A percentile compares a stretch with the other conserved stretches of the same genome.
Conservation (phyloP, 2,113 vertebrate genomes). For the Epinephelus moara region DNA sequence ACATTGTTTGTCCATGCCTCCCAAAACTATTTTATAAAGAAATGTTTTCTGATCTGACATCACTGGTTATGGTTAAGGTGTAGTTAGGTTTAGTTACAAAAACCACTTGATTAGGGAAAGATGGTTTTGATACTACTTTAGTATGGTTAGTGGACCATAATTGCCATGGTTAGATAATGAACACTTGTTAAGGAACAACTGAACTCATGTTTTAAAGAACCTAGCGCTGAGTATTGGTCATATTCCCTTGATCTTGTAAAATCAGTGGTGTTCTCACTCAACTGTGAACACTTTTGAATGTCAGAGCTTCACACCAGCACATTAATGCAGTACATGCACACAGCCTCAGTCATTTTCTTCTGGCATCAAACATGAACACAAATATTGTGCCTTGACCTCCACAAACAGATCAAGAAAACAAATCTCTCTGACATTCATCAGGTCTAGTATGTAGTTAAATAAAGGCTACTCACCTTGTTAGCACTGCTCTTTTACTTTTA, state of each 20-base stretch:
- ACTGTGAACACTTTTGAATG: background rate
- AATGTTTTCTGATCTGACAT: background rate
- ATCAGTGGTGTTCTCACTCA: background rate
- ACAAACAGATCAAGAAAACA: background rate
- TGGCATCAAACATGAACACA: background rate
- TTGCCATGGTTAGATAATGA: too few species aligned
- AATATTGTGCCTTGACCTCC: background rate
- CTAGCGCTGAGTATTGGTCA: too few species aligned
- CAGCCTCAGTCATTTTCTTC: background rate
- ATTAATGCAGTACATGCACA: background rate
- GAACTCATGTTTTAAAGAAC: too few species aligned
- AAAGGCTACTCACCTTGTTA: background rate
- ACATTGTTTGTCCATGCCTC: too few species aligned
- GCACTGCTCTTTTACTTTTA: background rate
- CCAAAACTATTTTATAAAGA: too few species aligned
- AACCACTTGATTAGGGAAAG: too few species aligned
- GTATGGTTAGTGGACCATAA: too few species aligned
- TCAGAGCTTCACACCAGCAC: background rate
- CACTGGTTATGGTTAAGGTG: too few species aligned
- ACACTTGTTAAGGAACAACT: too few species aligned
- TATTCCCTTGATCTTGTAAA: background rate
- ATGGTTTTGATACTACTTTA: too few species aligned
- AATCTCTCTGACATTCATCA: background rate
- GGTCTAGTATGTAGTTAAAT: background rate
- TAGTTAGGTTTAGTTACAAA: too few species aligned